Base-by-base conservation (phyloP, 1,140 invertebrate species). In the Psix sp. region DNA sequence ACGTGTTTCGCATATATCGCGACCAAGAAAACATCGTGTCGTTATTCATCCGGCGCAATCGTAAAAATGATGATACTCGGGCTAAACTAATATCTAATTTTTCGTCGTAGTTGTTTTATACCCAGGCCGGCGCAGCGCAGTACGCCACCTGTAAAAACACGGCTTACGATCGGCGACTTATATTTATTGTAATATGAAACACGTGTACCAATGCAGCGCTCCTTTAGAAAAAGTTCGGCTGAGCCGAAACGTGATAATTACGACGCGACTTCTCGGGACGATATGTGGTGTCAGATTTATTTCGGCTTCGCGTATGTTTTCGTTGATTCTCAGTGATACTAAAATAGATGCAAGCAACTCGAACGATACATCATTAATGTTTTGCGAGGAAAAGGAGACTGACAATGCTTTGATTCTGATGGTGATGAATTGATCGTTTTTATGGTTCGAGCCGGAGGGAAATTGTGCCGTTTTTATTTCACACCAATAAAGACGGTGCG, bases 141-240 rank as follows among this genome's bases (percentile, higher is more conserved):
- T n/a, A 29, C 38, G 56, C 48, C 60, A 66, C 62, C 56, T 74
- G 70, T 74, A 16, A 60, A 74, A 67, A 74, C 60, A 67, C 26
- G 49, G n/a, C 49, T 48, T 49, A 45, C 40, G 62, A 56, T 60
- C 70, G 54, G 46, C 26, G 60, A 52, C 56, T 54, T 62, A 67
- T 66, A 74, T 62, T 67, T 67, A 74, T 66, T 62, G 54, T 73
- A 73, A 72, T 54, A 60, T 29, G 54, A 66, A 73, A 73, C 70
- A 73, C 51, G 60, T 60, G 70, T 73, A 46, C 29, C 29, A 48
- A 49, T 21, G 56, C 33, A 43, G 33, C 20, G 33, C 29, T 49
- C 20, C 35, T 6, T 17, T 17, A 33, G 26, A 62, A 46, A 62
- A 48, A 57, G 51, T 56, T 36, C 20, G 13, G 52, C 31, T n/a